Evolutionary conservation across 2,113 vertebrate species (phyloP), one percentile per base, ranked within the genome.

Genomic region (Glaucomys volans): DNA sequence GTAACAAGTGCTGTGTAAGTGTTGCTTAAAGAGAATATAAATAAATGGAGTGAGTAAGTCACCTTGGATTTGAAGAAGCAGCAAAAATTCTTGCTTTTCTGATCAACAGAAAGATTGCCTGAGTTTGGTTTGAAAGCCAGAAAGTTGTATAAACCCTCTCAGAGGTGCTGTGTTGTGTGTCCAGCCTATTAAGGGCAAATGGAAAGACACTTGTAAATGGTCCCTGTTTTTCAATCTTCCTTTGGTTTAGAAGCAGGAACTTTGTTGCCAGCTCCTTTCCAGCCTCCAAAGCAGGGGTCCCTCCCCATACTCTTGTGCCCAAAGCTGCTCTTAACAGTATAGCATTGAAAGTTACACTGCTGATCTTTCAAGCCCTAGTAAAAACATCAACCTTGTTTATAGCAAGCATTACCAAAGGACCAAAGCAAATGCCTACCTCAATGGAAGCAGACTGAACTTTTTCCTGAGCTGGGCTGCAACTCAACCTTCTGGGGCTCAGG

Each of bases 151-250:
- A 94, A 97, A 91, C 2, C 2, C 59, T 97, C 92, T 94, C 87
- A 91, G 76, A 83, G 96, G 94, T 95, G 90, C 97, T 97, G 95
- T 97, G 72, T 62, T 62, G 24, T 57, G 22, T 94, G 66, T 74
- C 92, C 93, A 95, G 66, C 84, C 80, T 92, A 90, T 90, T 97
- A 93, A 97, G 97, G 91, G 90, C 97, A 97, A 98, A 67, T 67
- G 42, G 94, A 96, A 97, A 92, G 88, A 90, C 44, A 87, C 66
- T 89, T 90, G 85, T 94, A 96, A 97, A 97, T 52, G 54, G 47
- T 28, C 54, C 28, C 50, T 75, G 74, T 37, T 91, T 76, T 69
- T 84, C 47, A 93, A 52, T 28, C 54, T 86, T 95, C 28, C 75
- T 77, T 94, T 37, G 42, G 74, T 96, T 95, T 84, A 74, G 71